phyloP scores from a whole-genome alignment of 53 echinoderm and acorn worm species.

The Holothuria scabra region DNA sequence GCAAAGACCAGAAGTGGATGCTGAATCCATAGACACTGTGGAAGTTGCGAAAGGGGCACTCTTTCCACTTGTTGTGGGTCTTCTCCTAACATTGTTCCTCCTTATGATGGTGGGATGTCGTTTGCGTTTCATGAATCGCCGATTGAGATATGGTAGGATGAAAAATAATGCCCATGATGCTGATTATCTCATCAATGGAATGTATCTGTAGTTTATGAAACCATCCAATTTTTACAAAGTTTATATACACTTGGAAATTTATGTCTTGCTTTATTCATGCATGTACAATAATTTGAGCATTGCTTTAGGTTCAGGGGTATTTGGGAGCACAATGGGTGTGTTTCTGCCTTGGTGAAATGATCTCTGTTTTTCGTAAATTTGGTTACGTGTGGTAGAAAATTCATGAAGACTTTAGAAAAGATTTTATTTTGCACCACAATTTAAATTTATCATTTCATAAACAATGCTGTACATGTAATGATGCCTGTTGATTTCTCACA shows the following conservation, averaged over 20 bases:
- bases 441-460: too few relatives aligned
- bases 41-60: conserved; percentile 78
- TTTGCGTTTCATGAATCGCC: conserved; percentile 86
- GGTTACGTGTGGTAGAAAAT: too few relatives aligned
- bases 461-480: too few relatives aligned
- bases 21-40: conserved; percentile 57
- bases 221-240: conserved; percentile 5
- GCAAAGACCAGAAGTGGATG: conserved; percentile 65
- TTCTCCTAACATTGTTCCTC: conserved; percentile 83
- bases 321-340: too few relatives aligned
- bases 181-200: conserved; percentile 97
- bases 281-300: too few relatives aligned
- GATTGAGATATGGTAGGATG: conserved; percentile 89
- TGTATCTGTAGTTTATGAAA: conserved; percentile 76
- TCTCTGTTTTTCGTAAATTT: too few relatives aligned
- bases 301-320: too few relatives aligned
- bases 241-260: background rate
- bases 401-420: too few relatives aligned
- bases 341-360: too few relatives aligned
- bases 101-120: conserved; percentile 89
- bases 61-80: conserved; percentile 86
- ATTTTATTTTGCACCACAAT: too few relatives aligned
- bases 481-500: too few relatives aligned
- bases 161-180: conserved; percentile 93
- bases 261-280: too few relatives aligned